phyloP scores from a whole-genome alignment of 2,113 vertebrate species.

The Orientallactaga bullata region DNA sequence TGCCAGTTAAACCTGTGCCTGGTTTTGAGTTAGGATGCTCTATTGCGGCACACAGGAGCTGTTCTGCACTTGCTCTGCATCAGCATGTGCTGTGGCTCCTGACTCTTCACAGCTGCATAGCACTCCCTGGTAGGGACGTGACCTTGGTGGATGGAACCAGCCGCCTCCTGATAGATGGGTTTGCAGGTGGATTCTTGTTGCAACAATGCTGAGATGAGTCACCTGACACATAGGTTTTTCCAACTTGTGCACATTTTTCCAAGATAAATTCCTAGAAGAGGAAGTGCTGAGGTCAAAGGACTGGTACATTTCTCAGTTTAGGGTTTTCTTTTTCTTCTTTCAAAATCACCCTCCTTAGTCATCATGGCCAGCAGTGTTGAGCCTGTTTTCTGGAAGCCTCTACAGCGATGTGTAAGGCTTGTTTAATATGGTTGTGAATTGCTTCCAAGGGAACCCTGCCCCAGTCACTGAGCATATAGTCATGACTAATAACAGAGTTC shows the following conservation, averaged over 20 bases:
- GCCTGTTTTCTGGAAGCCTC: background rate
- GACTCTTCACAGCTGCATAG: background rate
- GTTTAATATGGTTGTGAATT: background rate
- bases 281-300: background rate
- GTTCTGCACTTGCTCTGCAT: background rate
- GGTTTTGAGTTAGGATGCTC: background rate
- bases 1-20: background rate
- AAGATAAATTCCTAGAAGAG: background rate
- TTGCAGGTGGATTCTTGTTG: background rate
- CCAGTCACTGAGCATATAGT: background rate
- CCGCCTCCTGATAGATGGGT: background rate
- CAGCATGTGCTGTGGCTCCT: no score
- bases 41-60: background rate
- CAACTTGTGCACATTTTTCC: background rate
- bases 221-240: no score
- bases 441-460: background rate
- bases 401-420: rapidly evolving
- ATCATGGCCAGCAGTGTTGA: rapidly evolving
- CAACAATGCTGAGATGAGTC: background rate
- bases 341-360: background rate
- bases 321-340: background rate
- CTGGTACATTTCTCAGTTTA: background rate
- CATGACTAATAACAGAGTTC: no score
- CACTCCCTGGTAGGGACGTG: background rate
- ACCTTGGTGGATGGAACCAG: rapidly evolving